Evolutionary conservation across 1,140 invertebrate genomes (phyloP).

Genomic region (Patella vulgata): DNA sequence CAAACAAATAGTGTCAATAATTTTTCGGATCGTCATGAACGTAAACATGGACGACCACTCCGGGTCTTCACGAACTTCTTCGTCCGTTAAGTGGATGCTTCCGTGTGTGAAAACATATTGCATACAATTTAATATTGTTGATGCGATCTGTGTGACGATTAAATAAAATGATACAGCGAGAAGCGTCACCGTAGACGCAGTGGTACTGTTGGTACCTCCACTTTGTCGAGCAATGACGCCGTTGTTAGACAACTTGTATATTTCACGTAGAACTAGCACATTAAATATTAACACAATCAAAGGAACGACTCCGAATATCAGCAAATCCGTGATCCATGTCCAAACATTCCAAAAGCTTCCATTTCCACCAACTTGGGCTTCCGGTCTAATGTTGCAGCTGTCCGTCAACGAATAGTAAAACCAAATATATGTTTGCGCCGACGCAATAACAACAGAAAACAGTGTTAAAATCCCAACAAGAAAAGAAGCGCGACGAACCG

Average conservation of each 20-base stretch:
- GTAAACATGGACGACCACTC: constrained; percentile 47
- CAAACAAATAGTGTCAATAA: constrained; percentile 54
- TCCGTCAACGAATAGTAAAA: constrained; percentile 27
- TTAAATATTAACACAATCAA: constrained; percentile 52
- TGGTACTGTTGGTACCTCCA: constrained; percentile 23
- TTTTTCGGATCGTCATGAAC: constrained; percentile 43
- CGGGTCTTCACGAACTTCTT: constrained; percentile 32
- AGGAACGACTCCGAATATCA: constrained; percentile 49
- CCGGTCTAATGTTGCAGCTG: constrained; percentile 37
- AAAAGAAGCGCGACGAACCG: constrained; percentile 42
- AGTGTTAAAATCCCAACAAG: constrained; percentile 35
- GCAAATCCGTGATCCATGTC: constrained; percentile 47
- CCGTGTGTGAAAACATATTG: constrained; percentile 31
- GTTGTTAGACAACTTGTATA: constrained; percentile 41
- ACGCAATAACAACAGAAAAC: constrained; percentile 36
- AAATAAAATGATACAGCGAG: constrained; percentile 56
- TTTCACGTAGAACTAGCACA: constrained; percentile 46
- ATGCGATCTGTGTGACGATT: constrained; percentile 53
- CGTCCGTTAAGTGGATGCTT: constrained; percentile 19
- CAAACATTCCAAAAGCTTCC: constrained; percentile 46
- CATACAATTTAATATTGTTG: constrained; percentile 45
- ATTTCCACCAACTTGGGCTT: constrained; percentile 32
- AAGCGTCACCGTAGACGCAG: constrained; percentile 53
- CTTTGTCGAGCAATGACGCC: constrained; percentile 29
- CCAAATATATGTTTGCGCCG: constrained; percentile 56